phyloP scores from a whole-genome alignment of 1,140 invertebrate genomes.

The Papilio glaucus region DNA sequence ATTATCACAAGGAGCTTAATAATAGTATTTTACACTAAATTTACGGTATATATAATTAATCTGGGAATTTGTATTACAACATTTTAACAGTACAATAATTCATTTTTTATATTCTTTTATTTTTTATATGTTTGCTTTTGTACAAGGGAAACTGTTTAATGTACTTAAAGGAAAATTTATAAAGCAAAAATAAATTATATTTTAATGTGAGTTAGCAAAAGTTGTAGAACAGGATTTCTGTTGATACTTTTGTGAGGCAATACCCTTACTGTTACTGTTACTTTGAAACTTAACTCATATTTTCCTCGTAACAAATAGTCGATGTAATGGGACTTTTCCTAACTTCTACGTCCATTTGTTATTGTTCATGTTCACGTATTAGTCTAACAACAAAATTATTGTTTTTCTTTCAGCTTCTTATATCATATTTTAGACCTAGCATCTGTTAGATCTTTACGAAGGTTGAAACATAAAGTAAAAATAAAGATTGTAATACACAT shows the following conservation, averaged over 20 bases:
- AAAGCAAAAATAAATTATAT: slow-evolving; percentile 28
- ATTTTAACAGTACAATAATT: neutral
- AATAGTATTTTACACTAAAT: neutral
- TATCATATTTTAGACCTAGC: slow-evolving; percentile 14
- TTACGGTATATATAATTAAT: too few species aligned
- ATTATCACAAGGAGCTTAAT: neutral
- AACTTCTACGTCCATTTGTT: slow-evolving; percentile 34
- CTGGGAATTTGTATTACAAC: too few species aligned
- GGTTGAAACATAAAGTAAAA: too few species aligned
- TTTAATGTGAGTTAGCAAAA: slow-evolving; percentile 36
- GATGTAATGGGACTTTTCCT: slow-evolving; percentile 37
- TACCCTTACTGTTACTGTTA: slow-evolving; percentile 37
- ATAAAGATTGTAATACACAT: too few species aligned
- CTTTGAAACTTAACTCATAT: slow-evolving; percentile 38
- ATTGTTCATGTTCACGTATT: slow-evolving; percentile 34
- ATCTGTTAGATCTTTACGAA: neutral
- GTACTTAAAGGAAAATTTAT: slow-evolving; percentile 9
- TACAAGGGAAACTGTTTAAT: neutral
- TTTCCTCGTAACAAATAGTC: slow-evolving; percentile 37
- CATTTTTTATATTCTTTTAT: neutral
- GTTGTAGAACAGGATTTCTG: slow-evolving; percentile 36
- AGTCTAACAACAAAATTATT: slow-evolving; percentile 30
- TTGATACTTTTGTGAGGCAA: slow-evolving; percentile 37
- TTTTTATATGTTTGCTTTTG: neutral
- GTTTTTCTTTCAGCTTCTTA: slow-evolving; percentile 17